Percentiles rank a stretch among this genome's conserved stretches.
phyloP scores from a whole-genome alignment of 2,113 vertebrate genomes.

The Aegotheles bennettii region DNA sequence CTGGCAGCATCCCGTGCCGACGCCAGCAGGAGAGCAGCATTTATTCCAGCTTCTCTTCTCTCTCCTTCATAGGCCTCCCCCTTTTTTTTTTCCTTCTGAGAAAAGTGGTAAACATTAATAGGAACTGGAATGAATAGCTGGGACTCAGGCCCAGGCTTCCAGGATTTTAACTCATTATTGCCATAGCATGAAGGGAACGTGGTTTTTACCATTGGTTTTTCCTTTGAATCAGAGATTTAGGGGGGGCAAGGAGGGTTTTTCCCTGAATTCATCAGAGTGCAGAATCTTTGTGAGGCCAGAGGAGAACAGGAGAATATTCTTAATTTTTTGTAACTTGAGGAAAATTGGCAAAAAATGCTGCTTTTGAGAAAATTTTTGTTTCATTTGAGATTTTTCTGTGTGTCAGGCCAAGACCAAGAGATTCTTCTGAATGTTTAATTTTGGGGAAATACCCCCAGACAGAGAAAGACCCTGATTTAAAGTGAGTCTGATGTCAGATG shows the following conservation, averaged over 20 bases:
- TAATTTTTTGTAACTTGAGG: fast-evolving
- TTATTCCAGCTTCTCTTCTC: background rate
- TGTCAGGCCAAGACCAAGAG: background rate
- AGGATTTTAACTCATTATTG: constrained; percentile 41
- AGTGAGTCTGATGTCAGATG: background rate
- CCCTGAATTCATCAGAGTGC: background rate
- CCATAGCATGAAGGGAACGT: background rate
- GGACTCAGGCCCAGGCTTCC: constrained; percentile 10
- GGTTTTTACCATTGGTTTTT: background rate
- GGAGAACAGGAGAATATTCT: background rate
- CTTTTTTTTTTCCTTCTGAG: background rate
- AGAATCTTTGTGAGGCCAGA: background rate
- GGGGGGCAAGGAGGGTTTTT: background rate
- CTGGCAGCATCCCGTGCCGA: background rate
- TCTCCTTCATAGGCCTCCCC: background rate
- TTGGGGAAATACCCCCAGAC: background rate
- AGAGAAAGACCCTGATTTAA: background rate
- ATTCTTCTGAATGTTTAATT: background rate
- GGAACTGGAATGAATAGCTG: constrained; percentile 46
- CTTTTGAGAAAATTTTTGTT: background rate
- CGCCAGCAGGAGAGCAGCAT: fast-evolving
- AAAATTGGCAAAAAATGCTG: background rate
- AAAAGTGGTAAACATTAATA: constrained; percentile 48
- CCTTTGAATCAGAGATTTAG: background rate
- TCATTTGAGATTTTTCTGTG: background rate